Conservation (phyloP, 92 coral and sea anemone genomes). For the Metridium senile region DNA sequence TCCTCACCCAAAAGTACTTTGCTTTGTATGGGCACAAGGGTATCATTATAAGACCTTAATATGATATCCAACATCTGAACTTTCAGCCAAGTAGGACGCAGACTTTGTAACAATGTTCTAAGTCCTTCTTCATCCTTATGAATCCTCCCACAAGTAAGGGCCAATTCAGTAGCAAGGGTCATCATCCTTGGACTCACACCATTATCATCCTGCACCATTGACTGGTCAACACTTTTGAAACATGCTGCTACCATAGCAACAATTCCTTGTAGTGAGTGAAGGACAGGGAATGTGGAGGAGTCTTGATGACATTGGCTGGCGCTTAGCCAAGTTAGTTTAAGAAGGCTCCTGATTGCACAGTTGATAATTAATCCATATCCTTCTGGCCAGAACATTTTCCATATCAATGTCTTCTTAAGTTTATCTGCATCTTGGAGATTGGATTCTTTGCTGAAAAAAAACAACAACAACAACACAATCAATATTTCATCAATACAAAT, state of each 20-base stretch:
- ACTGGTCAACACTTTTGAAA: slow-evolving; percentile 51
- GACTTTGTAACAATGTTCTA: slow-evolving; percentile 71
- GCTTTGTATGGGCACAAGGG: slow-evolving; percentile 71
- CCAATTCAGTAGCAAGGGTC: slow-evolving; percentile 78
- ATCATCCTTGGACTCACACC: slow-evolving; percentile 59
- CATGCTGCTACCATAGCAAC: slow-evolving; percentile 73
- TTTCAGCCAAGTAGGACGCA: slow-evolving; percentile 78
- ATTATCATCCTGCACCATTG: slow-evolving; percentile 11
- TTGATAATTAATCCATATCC: slow-evolving; percentile 42
- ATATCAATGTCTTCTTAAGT: slow-evolving; percentile 46
- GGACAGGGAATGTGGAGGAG: slow-evolving; percentile 33
- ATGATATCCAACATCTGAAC: slow-evolving; percentile 75
- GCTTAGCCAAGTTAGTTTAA: slow-evolving; percentile 60
- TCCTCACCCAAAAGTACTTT: slow-evolving; percentile 54
- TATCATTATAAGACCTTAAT: slow-evolving; percentile 67
- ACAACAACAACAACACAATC: not conserved
- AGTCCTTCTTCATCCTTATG: slow-evolving; percentile 46
- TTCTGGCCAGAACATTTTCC: slow-evolving; percentile 65
- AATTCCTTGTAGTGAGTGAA: slow-evolving; percentile 61
- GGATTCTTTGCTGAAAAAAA: not conserved
- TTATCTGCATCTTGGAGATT: slow-evolving; percentile 1
- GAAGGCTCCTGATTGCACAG: slow-evolving; percentile 60
- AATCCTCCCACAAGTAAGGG: slow-evolving; percentile 51
- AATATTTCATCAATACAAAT: not conserved
- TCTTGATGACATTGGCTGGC: slow-evolving; percentile 36